Percentiles rank a stretch among this genome's conserved stretches.
Evolutionary conservation across 2,797 vertebrate species (phyloP).

Genomic region (Pteronotus mesoamericanus): DNA sequence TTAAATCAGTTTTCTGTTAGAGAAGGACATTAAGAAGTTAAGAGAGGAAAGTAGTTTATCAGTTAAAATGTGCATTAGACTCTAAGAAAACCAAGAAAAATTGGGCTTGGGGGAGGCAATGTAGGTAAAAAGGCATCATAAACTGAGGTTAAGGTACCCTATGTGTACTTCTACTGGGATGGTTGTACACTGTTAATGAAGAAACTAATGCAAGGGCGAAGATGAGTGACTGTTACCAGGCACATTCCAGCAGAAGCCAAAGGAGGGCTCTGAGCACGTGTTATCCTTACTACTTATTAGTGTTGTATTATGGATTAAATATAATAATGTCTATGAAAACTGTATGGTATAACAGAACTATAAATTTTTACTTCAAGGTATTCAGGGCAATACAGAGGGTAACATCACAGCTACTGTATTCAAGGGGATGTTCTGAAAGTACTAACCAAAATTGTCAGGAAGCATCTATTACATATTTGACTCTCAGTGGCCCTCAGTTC

Average conservation of each 20-base stretch:
- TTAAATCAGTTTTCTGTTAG: not conserved
- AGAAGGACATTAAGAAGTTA: not conserved
- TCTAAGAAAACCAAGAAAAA: not conserved
- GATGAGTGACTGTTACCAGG: not conserved
- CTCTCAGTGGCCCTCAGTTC: not conserved
- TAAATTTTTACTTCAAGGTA: slow-evolving; percentile 6
- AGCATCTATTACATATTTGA: not conserved
- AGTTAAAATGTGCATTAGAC: not conserved
- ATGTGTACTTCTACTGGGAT: not conserved
- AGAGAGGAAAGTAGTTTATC: not conserved
- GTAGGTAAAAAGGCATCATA: not conserved
- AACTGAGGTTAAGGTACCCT: not conserved
- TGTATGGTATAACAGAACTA: not conserved
- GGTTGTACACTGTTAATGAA: not conserved
- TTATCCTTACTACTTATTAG: not conserved
- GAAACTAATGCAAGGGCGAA: not conserved
- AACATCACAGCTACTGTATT: not conserved
- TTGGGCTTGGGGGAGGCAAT: not conserved
- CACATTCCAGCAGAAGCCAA: not conserved
- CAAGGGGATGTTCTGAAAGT: not conserved
- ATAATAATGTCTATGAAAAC: not conserved
- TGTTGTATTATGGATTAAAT: not conserved
- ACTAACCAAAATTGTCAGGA: not conserved
- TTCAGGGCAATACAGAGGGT: not conserved
- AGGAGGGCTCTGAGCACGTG: not conserved